phyloP scores from a whole-genome alignment of 1,140 invertebrate genomes.

The Drosophila miranda region DNA sequence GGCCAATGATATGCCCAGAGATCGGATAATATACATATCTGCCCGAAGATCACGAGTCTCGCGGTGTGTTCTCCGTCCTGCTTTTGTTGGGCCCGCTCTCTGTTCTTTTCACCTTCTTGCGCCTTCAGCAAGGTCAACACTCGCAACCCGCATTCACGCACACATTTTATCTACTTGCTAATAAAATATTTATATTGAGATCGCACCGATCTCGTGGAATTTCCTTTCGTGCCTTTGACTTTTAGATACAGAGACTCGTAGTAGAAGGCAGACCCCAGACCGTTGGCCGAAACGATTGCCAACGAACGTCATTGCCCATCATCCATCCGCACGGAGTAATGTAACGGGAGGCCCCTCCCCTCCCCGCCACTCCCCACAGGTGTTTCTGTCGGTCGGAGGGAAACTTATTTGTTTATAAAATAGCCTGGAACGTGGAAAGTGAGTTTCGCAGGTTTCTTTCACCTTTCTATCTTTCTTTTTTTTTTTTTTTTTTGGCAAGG shows the following conservation, averaged over 20 bases:
- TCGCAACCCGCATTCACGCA: conserved; percentile 24
- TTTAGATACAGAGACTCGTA: conserved; percentile 57
- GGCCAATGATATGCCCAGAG: conserved; percentile 8
- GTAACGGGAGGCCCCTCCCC: conserved; percentile 13
- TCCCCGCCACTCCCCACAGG: not conserved
- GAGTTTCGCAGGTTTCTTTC: conserved; percentile 4
- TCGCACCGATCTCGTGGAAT: conserved; percentile 54
- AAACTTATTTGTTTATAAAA: conserved; percentile 33
- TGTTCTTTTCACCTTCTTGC: conserved; percentile 63
- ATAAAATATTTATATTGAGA: conserved; percentile 78
- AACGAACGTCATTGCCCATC: conserved; percentile 41
- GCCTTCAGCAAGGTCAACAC: conserved; percentile 64
- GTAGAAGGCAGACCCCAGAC: conserved; percentile 31
- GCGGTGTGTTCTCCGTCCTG: conserved; percentile 3
- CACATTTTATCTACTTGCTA: conserved; percentile 73
- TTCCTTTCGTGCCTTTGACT: conserved; percentile 72
- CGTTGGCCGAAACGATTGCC: conserved; percentile 50
- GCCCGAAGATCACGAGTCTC: conserved; percentile 20
- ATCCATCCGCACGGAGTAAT: conserved; percentile 34
- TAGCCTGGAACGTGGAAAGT: conserved; percentile 41
- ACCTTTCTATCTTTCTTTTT: conserved; percentile 43
- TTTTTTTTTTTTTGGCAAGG: conserved; percentile 58
- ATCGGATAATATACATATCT: conserved; percentile 21
- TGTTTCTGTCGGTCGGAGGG: conserved; percentile 12
- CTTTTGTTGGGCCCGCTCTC: conserved; percentile 31